phyloP scores from a whole-genome alignment of 2,888 invertebrate species.

The Mimumesa dahlbomi region DNA sequence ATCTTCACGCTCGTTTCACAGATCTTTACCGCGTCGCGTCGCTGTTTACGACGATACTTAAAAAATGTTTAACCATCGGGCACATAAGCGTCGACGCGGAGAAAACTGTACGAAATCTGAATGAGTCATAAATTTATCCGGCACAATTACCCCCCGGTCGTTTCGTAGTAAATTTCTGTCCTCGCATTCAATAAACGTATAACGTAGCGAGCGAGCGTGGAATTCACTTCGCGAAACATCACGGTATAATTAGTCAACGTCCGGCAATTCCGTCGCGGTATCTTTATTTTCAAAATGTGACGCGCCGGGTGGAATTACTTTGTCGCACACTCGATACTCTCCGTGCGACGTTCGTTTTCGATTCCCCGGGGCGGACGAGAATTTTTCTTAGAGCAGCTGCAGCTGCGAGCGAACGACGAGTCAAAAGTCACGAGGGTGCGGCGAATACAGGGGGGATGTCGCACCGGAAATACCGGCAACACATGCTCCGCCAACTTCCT shows the following conservation, averaged over 20 bases:
- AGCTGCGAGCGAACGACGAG: constrained; percentile 37
- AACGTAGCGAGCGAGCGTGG: too few relatives aligned
- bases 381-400: constrained; percentile 47
- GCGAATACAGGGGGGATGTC: constrained; percentile 46
- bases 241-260: constrained; percentile 19
- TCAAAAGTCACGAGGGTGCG: constrained; percentile 50
- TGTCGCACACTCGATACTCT: constrained; percentile 5
- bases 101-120: too few relatives aligned
- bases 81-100: too few relatives aligned
- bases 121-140: too few relatives aligned
- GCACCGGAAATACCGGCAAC: constrained; percentile 64
- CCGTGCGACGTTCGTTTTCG: constrained; percentile 1
- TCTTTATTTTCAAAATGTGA: background rate
- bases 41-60: too few relatives aligned
- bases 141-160: too few relatives aligned
- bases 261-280: constrained; percentile 1
- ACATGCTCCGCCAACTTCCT: constrained; percentile 60
- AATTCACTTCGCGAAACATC: constrained; percentile 4
- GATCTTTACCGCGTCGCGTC: too few relatives aligned
- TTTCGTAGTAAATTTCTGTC: too few relatives aligned
- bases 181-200: too few relatives aligned
- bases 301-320: constrained; percentile 1
- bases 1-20: too few relatives aligned
- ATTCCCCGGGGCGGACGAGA: constrained; percentile 10
- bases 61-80: too few relatives aligned